phyloP scores from a whole-genome alignment of 2,797 vertebrate genomes.

The Trachops cirrhosus region DNA sequence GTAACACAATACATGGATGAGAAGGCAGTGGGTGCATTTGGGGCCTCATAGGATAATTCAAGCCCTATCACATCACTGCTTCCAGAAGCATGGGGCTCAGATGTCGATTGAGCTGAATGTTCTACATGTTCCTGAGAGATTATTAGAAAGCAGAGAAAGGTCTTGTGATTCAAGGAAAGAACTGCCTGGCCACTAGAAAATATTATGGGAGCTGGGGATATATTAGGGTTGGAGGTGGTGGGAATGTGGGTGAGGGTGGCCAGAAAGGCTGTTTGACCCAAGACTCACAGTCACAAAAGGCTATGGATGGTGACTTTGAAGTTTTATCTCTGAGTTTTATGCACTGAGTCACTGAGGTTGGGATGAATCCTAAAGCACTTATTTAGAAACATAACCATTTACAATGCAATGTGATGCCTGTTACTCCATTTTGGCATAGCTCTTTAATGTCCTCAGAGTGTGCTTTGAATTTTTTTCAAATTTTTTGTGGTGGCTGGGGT shows the following conservation, averaged over 20 bases:
- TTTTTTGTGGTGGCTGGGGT: background rate
- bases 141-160: background rate
- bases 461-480: background rate
- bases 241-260: too few relatives aligned
- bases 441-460: background rate
- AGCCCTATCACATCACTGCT: background rate
- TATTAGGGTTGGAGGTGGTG: background rate
- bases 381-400: background rate
- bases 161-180: background rate
- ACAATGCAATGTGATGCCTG: background rate
- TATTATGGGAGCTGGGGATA: background rate
- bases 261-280: background rate
- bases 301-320: background rate
- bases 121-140: background rate
- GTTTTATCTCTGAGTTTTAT: background rate
- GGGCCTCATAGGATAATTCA: background rate
- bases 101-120: background rate
- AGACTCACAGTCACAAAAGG: background rate
- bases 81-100: background rate
- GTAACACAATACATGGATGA: background rate
- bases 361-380: background rate
- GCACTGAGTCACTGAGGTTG: background rate
- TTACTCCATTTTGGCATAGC: background rate
- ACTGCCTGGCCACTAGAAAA: background rate
- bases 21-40: background rate